phyloP scores from a whole-genome alignment of 2,888 invertebrate genomes.

The Trichogramma dendrolimi region DNA sequence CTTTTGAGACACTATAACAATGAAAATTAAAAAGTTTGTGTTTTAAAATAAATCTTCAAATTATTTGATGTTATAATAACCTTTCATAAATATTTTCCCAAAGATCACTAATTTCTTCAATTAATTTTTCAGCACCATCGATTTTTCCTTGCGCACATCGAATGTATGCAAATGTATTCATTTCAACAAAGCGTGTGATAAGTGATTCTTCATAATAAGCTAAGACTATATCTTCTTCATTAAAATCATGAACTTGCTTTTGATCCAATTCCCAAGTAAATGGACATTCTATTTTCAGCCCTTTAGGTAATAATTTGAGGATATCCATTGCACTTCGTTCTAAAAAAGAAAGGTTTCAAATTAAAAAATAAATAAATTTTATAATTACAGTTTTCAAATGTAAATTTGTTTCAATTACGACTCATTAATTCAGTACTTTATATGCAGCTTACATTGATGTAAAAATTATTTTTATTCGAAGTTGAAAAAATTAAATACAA shows the following conservation, averaged over 20 bases:
- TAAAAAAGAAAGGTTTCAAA: too few species aligned
- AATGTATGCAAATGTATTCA: neutral
- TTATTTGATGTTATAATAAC: neutral
- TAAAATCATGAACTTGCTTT: neutral
- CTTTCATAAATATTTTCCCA: neutral
- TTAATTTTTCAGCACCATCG: neutral
- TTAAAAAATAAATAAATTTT: too few species aligned
- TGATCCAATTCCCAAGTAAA: constrained; percentile 1
- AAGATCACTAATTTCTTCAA: neutral
- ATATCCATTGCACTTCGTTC: neutral
- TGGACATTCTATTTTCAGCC: neutral
- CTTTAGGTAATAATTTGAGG: neutral
- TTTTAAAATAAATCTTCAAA: neutral
- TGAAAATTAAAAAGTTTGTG: neutral
- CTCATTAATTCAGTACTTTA: too few species aligned
- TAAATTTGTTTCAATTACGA: too few species aligned
- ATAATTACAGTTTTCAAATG: too few species aligned
- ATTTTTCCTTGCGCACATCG: neutral
- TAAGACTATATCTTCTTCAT: neutral
- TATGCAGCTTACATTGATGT: too few species aligned
- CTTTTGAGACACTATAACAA: neutral
- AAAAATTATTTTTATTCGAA: too few species aligned
- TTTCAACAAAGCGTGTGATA: neutral
- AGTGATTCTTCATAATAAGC: neutral
- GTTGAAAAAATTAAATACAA: too few species aligned